Conservation (phyloP, 2,888 invertebrate genomes). For the Conomelus anceps region DNA sequence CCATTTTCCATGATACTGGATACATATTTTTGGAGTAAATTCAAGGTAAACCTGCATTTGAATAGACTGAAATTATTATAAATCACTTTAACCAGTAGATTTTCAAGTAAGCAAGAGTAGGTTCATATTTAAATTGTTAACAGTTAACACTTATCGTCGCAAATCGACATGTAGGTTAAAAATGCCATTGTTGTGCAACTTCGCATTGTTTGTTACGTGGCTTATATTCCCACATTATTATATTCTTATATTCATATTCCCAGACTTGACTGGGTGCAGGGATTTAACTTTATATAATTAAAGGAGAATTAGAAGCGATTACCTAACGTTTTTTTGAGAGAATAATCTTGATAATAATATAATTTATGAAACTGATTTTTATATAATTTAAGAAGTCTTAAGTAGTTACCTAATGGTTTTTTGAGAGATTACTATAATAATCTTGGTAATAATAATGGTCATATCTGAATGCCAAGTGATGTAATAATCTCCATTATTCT, state of each 20-base stretch:
- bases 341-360: not conserved
- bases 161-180: not conserved
- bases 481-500: too few species aligned
- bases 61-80: not conserved
- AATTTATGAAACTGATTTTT: too few species aligned
- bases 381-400: too few species aligned
- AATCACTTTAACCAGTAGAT: not conserved
- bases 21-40: not conserved
- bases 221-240: not conserved
- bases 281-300: not conserved
- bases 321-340: not conserved
- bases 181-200: not conserved
- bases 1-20: not conserved
- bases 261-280: not conserved
- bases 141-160: not conserved
- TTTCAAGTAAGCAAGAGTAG: not conserved
- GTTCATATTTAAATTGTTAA: not conserved
- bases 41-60: not conserved
- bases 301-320: not conserved
- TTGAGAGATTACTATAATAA: not conserved
- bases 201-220: too few species aligned
- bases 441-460: too few species aligned
- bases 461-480: too few species aligned
- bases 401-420: not conserved
- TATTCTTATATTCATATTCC: not conserved